These are phyloP conservation scores for Scaptomyza cyrtandrae DNA, from an alignment of 2,888 invertebrate genomes.

Conservation along the genomic window DNA sequence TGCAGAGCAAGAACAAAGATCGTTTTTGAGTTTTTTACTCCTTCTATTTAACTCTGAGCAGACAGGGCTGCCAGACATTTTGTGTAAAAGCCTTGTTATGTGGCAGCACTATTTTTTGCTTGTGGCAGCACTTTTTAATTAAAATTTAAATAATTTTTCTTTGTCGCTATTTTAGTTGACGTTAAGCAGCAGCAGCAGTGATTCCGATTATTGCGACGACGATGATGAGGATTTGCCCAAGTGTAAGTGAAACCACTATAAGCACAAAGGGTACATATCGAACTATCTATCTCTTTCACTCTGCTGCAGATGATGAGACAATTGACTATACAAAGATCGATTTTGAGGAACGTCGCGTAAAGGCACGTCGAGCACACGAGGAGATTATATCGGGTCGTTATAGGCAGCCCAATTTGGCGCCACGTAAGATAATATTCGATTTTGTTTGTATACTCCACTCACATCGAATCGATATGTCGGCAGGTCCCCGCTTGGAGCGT, in stretches of 20 bases:
- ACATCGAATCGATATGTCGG: neutral
- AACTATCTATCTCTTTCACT: neutral
- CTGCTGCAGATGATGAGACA: constrained; percentile 80
- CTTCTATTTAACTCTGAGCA: neutral
- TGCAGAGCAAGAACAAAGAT: neutral
- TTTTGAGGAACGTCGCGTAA: constrained; percentile 84
- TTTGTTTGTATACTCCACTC: no score
- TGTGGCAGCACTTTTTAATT: neutral
- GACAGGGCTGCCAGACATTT: constrained; percentile 4
- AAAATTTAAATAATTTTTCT: no score
- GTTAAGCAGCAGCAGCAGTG: constrained; percentile 83
- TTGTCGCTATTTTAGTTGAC: constrained; percentile 75
- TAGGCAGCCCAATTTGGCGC: constrained; percentile 84
- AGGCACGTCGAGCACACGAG: constrained; percentile 84
- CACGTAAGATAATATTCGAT: constrained; percentile 66
- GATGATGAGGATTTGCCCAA: constrained; percentile 83
- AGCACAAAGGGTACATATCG: neutral
- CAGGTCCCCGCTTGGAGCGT: constrained; percentile 68
- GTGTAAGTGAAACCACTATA: constrained; percentile 63
- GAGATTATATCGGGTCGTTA: constrained; percentile 84
- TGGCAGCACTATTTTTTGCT: neutral
- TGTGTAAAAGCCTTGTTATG: no score
- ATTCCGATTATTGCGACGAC: constrained; percentile 84
- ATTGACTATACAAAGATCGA: constrained; percentile 84
- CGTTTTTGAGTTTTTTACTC: neutral